Base-by-base conservation (phyloP, 92 coral and sea anemone species). In the Umimayanthus kanabou region DNA sequence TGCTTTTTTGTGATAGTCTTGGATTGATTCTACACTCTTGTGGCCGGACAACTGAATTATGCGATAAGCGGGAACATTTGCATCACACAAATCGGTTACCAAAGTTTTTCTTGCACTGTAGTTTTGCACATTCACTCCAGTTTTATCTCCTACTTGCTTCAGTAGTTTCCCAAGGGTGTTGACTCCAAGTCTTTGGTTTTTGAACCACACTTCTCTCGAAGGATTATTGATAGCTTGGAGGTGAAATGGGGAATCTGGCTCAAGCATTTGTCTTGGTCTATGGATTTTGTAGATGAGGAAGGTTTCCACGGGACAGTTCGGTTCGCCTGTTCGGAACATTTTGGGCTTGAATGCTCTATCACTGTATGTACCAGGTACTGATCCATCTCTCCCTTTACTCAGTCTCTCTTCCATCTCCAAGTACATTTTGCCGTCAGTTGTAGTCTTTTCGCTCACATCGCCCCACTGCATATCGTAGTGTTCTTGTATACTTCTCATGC, bases 71-170 rank as follows among this genome's bases (percentile, higher is more conserved):
- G 8, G 22, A 66, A 66, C 73, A 67, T 23, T 23, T 23, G 73
- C 73, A 67, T 67, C 73, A 2, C 73, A 67, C 73, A 67, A 67
- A 67, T 67, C 73, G 73, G 73, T 67, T 67, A 67, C 30, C 73
- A 67, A 67, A 67, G 73, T 5, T 67, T 67, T 67, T 67, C 73
- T n/a, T 67, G 73, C 73, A 29, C 73, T 67, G 73, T 18, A 2
- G 73, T 67, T 67, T 67, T 6, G 73, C 30, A 67, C 73, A 67
- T 18, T 26, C 33, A 67, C 11, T 67, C 30, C 8, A 22, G 8
- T 29, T 18, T 67, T 67, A 23, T 67, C 73, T 67, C 73, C 28
- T 67, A 67, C 73, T 67, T 67, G 73, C 73, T 67, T 67, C 73
- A 23, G 73, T 23, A 67, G 73, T 67, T 29, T 67, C 73, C 33